Evolutionary conservation across 2,888 invertebrate genomes (phyloP).

Genomic region (Aleiodes alternator): DNA sequence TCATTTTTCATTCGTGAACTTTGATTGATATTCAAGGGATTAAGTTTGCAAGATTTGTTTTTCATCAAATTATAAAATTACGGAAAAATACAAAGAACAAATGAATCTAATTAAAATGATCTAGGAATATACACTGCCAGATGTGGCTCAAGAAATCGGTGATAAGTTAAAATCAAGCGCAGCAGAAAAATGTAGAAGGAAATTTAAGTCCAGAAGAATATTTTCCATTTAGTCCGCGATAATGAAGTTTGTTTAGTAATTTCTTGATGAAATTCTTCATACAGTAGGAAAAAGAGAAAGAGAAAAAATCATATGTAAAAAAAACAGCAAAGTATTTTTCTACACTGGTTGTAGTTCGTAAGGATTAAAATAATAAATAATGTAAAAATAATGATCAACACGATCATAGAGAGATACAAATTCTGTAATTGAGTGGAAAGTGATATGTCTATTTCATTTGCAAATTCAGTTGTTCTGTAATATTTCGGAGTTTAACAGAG

Average conservation of each 20-base stretch:
- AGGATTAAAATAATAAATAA: slow-evolving; percentile 49
- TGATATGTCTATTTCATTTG: too few relatives aligned
- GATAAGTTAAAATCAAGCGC: slow-evolving; percentile 59
- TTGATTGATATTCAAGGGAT: too few relatives aligned
- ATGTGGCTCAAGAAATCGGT: slow-evolving; percentile 70
- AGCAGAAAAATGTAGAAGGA: slow-evolving; percentile 65
- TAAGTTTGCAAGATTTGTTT: too few relatives aligned
- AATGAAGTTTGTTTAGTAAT: slow-evolving; percentile 25
- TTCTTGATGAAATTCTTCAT: slow-evolving; percentile 49
- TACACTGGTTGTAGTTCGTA: slow-evolving; percentile 60
- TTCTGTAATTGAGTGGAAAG: slow-evolving; percentile 1
- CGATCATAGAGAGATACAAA: neutral
- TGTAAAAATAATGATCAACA: slow-evolving; percentile 37
- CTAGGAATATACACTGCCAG: slow-evolving; percentile 68
- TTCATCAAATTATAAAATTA: slow-evolving; percentile 45
- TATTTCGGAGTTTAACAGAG: too few relatives aligned
- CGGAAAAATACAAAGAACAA: slow-evolving; percentile 43
- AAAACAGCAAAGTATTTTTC: slow-evolving; percentile 63
- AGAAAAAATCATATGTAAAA: slow-evolving; percentile 50
- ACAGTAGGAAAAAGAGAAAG: slow-evolving; percentile 46
- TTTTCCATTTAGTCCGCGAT: neutral
- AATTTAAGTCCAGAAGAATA: slow-evolving; percentile 50
- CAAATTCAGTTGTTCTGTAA: too few relatives aligned
- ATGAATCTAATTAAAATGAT: slow-evolving; percentile 36
- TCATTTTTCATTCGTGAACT: too few relatives aligned